Conservation (phyloP, 2,113 vertebrate species). For the Notothenia rossii region DNA sequence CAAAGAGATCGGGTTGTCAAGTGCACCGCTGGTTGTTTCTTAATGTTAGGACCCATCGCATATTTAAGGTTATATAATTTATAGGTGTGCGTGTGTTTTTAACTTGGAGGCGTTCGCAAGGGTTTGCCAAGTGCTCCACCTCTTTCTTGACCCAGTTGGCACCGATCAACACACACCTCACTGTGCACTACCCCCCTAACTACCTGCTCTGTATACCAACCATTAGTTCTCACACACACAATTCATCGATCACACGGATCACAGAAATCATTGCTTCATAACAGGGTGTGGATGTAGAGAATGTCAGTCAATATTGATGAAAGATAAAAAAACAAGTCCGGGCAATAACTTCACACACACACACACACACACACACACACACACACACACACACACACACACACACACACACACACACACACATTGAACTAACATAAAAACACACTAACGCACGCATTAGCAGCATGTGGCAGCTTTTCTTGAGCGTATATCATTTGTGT, state of each 20-base stretch:
- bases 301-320: constrained; percentile 58
- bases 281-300: constrained; percentile 32
- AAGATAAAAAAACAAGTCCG: constrained; percentile 40
- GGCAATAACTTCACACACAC: neutral
- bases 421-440: no score
- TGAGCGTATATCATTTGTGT: constrained; percentile 16
- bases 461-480: neutral
- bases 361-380: no score
- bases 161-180: constrained; percentile 18
- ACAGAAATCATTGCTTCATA: constrained; percentile 10
- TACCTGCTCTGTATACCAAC: constrained; percentile 5
- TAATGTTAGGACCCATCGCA: neutral
- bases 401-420: no score
- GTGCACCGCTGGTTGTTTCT: constrained; percentile 3
- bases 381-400: no score
- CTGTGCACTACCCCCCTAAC: constrained; percentile 33
- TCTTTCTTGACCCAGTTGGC: constrained; percentile 72
- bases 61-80: constrained; percentile 16
- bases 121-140: constrained; percentile 45
- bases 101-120: neutral
- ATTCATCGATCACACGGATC: neutral
- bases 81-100: neutral
- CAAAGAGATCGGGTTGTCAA: neutral
- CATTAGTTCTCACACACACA: constrained; percentile 18
- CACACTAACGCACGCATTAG: neutral